Evolutionary conservation across 92 coral and sea anemone genomes (phyloP).

Genomic region (Parazoanthus atlanticus): DNA sequence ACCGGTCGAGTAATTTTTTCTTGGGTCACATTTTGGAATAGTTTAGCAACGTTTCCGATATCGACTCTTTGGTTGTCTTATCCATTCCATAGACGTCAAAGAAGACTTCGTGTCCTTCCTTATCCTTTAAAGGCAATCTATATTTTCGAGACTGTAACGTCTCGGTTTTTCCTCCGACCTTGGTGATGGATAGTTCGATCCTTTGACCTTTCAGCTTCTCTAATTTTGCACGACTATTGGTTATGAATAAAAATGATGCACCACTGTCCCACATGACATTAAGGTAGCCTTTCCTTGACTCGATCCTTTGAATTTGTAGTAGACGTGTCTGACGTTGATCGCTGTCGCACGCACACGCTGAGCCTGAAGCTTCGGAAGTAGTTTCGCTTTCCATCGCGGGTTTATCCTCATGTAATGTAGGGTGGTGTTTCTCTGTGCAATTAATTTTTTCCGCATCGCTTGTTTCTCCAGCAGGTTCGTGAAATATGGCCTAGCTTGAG

Average conservation of each 20-base stretch:
- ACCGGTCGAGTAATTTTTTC: constrained; percentile 47
- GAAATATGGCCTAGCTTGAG: constrained; percentile 20
- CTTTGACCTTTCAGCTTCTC: constrained; percentile 35
- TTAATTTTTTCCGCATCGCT: constrained; percentile 38
- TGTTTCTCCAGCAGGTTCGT: constrained; percentile 16
- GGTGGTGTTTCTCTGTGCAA: constrained; percentile 46
- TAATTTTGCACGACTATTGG: constrained; percentile 40
- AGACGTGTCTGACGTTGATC: constrained; percentile 32
- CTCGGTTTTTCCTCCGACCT: constrained; percentile 55
- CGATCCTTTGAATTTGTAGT: constrained; percentile 54
- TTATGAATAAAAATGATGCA: constrained; percentile 58
- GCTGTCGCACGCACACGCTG: background rate
- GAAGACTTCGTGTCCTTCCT: constrained; percentile 34
- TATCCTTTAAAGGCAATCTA: constrained; percentile 48
- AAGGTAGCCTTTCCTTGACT: constrained; percentile 42
- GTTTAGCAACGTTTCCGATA: constrained; percentile 16
- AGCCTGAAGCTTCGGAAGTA: constrained; percentile 19
- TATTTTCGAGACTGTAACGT: constrained; percentile 40
- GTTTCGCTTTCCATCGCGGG: constrained; percentile 26
- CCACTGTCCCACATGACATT: constrained; percentile 62
- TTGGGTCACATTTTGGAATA: constrained; percentile 45
- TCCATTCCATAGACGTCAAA: constrained; percentile 57
- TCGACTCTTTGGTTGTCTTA: constrained; percentile 42
- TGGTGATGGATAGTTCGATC: constrained; percentile 48
- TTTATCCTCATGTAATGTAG: constrained; percentile 38